phyloP scores from a whole-genome alignment of 2,888 invertebrate genomes.

The Cantharis rufa region DNA sequence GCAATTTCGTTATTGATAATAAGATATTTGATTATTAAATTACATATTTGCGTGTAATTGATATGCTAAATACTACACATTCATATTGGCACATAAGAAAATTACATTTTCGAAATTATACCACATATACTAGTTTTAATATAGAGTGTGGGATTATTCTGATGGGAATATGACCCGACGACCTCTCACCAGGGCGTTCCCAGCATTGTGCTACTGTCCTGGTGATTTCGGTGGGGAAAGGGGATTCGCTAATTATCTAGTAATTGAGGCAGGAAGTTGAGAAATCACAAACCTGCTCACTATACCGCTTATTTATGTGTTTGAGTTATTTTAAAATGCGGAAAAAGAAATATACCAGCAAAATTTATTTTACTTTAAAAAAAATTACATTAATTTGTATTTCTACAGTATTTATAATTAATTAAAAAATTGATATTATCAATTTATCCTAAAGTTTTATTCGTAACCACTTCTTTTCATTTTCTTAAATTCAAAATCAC shows the following conservation, averaged over 20 bases:
- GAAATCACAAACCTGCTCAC: slow-evolving; percentile 45
- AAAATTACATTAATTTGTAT: background rate
- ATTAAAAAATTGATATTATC: background rate
- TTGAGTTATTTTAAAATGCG: slow-evolving; percentile 6
- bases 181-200: slow-evolving; percentile 57
- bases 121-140: slow-evolving; percentile 42
- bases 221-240: slow-evolving; percentile 35
- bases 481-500: background rate
- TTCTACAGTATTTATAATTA: no score
- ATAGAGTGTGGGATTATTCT: slow-evolving; percentile 57
- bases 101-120: slow-evolving; percentile 33
- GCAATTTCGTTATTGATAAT: background rate
- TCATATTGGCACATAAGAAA: slow-evolving; percentile 19
- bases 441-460: background rate
- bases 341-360: background rate
- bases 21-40: background rate
- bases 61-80: slow-evolving; percentile 1
- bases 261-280: slow-evolving; percentile 57
- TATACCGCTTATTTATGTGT: slow-evolving; percentile 15
- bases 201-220: slow-evolving; percentile 53
- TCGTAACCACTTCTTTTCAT: background rate
- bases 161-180: slow-evolving; percentile 56
- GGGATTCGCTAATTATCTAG: slow-evolving; percentile 52
- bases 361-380: background rate
- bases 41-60: background rate